phyloP scores from a whole-genome alignment of 2,888 invertebrate genomes.

The Dasypogon diadema region DNA sequence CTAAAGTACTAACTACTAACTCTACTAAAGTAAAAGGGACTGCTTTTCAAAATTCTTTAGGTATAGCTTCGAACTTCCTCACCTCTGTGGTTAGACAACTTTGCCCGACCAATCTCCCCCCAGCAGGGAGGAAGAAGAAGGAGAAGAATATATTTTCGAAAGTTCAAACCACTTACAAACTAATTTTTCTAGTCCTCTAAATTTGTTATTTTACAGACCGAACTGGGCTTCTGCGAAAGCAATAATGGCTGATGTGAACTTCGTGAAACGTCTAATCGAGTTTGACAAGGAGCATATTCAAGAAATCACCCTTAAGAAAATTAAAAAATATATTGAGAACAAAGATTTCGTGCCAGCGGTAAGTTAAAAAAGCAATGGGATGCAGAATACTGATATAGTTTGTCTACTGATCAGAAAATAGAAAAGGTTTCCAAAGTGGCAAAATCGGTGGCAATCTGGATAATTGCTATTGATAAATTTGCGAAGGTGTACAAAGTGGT shows the following conservation, averaged over 20 bases:
- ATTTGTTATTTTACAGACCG: conserved; percentile 71
- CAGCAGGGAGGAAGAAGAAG: too few species aligned
- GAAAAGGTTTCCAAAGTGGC: conserved; percentile 90
- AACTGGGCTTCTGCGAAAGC: conserved; percentile 89
- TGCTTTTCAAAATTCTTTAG: too few species aligned
- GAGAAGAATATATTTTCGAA: too few species aligned
- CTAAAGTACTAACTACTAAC: too few species aligned
- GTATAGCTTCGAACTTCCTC: too few species aligned
- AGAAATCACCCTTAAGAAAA: conserved; percentile 79
- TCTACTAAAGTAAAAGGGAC: too few species aligned
- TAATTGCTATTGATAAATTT: conserved; percentile 89
- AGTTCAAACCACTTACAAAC: too few species aligned
- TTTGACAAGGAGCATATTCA: conserved; percentile 90
- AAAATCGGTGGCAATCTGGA: conserved; percentile 93
- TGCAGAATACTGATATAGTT: neutral
- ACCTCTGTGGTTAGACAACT: too few species aligned
- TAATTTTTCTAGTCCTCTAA: too few species aligned
- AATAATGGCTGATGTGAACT: conserved; percentile 84
- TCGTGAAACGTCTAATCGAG: conserved; percentile 83
- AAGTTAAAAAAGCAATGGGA: conserved; percentile 36
- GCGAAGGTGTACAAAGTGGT: conserved; percentile 88
- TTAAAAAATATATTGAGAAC: conserved; percentile 85
- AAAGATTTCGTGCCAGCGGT: conserved; percentile 87
- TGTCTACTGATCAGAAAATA: conserved; percentile 70
- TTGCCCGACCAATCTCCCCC: too few species aligned